Conservation (phyloP, 2,797 vertebrate genomes). For the Pogonophryne albipinna region DNA sequence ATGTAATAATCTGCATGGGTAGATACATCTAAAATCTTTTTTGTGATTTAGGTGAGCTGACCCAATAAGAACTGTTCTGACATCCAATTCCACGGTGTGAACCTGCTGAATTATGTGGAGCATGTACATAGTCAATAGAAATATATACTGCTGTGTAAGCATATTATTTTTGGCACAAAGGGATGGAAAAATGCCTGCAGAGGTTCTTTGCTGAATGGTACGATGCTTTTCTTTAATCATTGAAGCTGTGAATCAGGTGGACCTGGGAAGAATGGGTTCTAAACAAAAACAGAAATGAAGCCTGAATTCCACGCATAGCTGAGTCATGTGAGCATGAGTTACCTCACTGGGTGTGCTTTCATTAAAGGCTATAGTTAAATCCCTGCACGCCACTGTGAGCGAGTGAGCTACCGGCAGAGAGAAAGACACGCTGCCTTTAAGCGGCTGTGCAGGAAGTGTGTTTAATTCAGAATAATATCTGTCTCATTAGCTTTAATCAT, state of each 20-base stretch:
- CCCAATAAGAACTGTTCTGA: conserved; percentile 18
- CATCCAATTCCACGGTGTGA: conserved; percentile 4
- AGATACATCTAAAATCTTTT: too few relatives aligned
- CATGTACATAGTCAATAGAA: not conserved
- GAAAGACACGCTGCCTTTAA: conserved; percentile 14
- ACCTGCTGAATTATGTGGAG: not conserved
- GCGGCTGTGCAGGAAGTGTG: conserved; percentile 7
- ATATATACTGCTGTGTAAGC: not conserved
- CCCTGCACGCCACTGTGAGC: conserved; percentile 36
- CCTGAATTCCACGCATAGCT: conserved; percentile 75
- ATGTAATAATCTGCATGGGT: not conserved
- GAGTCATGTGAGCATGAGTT: conserved; percentile 65
- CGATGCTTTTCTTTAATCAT: conserved; percentile 42
- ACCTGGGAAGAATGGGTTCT: conserved; percentile 33
- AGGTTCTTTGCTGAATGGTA: conserved; percentile 26
- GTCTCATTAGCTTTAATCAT: conserved; percentile 11
- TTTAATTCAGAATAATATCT: conserved; percentile 16
- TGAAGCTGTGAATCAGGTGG: conserved; percentile 65
- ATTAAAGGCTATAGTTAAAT: conserved; percentile 59
- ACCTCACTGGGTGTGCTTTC: conserved; percentile 53
- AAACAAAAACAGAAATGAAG: conserved; percentile 65
- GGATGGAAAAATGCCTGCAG: conserved; percentile 35
- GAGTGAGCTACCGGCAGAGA: conserved; percentile 44
- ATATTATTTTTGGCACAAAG: conserved; percentile 39
- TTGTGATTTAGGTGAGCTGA: not conserved